Evolutionary conservation across 2,113 vertebrate genomes (phyloP), one percentile per base, ranked within the genome.

Genomic region (Orientallactaga bullata): DNA sequence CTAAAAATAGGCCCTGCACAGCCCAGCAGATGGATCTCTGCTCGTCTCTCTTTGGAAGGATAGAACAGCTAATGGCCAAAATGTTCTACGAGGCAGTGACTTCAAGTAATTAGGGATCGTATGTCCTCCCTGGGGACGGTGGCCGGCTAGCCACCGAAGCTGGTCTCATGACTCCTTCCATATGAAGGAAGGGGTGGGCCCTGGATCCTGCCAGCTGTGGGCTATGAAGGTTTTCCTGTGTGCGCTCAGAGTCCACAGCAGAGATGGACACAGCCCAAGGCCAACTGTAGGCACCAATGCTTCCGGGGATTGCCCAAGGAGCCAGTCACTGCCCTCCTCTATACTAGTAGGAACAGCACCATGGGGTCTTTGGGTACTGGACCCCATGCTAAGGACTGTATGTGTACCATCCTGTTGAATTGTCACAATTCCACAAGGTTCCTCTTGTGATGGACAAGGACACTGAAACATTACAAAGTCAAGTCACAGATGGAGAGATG

Each of bases 1-100:
- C 91, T 95, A 96, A 95, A 95, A 94, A 90, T 95, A 94, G 39
- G 74, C 63, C 79, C 58, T 30, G 24, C 74, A 47, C 73, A 90
- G 84, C 85, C 80, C 81, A 66, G 81, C 60, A 47, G 63, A 61
- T 87, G 9, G 20, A 6, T 1, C 39, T 66, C 21, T 72, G 73
- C 42, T 89, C 65, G 58, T 89, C 68, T 85, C 86, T 81, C 81
- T 96, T 89, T 73, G 63, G 89, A 95, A 95, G 78, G 42, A 82
- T 26, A 51, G 51, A 35, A 4, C 47, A 88, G 73, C n/a, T 81
- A 73, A 79, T 37, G 85, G 58, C 63, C 30, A 15, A 61, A 58
- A 74, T 35, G 58, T 32, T 20, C 66, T 58, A 35, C 81, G 1
- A 4, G 42, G 24, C 0, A 26, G 21, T 12, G 82, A 11, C 0